Conservation (phyloP, 2,797 vertebrate genomes). For the Sebastes elongatus region DNA sequence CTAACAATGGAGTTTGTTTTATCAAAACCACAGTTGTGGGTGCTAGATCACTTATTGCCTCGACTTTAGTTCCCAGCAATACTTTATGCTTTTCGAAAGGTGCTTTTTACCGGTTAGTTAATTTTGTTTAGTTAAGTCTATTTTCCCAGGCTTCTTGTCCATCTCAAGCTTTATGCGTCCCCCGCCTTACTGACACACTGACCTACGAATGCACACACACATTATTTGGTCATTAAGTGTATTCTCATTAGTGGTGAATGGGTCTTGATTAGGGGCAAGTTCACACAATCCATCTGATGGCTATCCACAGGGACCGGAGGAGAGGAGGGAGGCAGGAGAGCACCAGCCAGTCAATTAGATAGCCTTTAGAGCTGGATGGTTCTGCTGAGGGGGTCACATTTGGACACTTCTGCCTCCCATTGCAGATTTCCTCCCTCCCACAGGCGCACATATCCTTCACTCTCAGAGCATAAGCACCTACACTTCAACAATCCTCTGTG, state of each 20-base stretch:
- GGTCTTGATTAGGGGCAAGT: slow-evolving; percentile 77
- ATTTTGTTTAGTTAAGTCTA: not conserved
- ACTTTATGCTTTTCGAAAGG: not conserved
- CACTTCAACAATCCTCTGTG: slow-evolving; percentile 58
- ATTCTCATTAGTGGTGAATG: slow-evolving; percentile 80
- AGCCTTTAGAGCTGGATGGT: slow-evolving; percentile 73
- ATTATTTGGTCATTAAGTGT: slow-evolving; percentile 75
- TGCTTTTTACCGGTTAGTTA: not conserved
- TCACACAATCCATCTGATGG: slow-evolving; percentile 77
- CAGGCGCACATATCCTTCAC: slow-evolving; percentile 69
- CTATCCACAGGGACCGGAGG: slow-evolving; percentile 71
- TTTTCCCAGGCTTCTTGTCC: not conserved
- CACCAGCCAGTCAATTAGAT: slow-evolving; percentile 82
- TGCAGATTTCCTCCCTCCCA: slow-evolving; percentile 77
- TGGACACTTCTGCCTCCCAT: slow-evolving; percentile 81
- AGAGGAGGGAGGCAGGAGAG: slow-evolving; percentile 58
- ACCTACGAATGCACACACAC: slow-evolving; percentile 37
- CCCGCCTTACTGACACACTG: slow-evolving; percentile 42
- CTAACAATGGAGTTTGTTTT: not conserved
- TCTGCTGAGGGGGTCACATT: slow-evolving; percentile 83
- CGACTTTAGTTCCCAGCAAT: not conserved
- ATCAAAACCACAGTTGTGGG: not conserved
- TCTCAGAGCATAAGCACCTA: slow-evolving; percentile 57
- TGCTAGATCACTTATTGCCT: not conserved
- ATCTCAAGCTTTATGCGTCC: not conserved